A percentile compares a stretch with the other conserved stretches of the same genome.
phyloP scores from a whole-genome alignment of 2,113 vertebrate genomes.

The Cheilinus undulatus region DNA sequence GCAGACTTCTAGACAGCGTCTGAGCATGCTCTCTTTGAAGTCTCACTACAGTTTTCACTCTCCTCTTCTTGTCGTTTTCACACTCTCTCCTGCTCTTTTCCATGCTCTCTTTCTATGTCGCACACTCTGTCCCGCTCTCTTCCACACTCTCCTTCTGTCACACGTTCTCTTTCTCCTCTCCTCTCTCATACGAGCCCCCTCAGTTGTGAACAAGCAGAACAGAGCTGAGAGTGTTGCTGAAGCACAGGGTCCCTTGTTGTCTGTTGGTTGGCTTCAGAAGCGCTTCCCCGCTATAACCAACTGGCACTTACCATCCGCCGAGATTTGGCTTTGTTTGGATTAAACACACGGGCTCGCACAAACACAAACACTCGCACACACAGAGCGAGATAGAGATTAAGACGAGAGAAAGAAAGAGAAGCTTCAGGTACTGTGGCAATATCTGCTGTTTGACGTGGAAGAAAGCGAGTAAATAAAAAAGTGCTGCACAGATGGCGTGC shows the following conservation, averaged over 20 bases:
- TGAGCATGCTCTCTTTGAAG: slow-evolving; percentile 42
- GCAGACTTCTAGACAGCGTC: slow-evolving; percentile 42
- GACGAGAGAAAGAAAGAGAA: slow-evolving; percentile 11
- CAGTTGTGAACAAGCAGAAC: slow-evolving; percentile 64
- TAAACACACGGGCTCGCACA: slow-evolving; percentile 59
- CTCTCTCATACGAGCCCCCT: slow-evolving; percentile 39
- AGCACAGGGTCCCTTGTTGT: slow-evolving; percentile 54
- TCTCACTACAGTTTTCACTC: slow-evolving; percentile 32
- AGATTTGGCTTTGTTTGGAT: slow-evolving; percentile 73
- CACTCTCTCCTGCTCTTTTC: slow-evolving; percentile 74
- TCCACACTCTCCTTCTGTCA: slow-evolving; percentile 68
- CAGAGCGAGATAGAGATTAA: slow-evolving; percentile 23
- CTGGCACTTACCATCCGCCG: slow-evolving; percentile 69
- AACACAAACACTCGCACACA: slow-evolving; percentile 41
- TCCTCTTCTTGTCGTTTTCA: slow-evolving; percentile 60
- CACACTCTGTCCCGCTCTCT: slow-evolving; percentile 56
- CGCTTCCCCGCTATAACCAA: slow-evolving; percentile 57
- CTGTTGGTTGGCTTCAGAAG: slow-evolving; percentile 57
- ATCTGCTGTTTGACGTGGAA: slow-evolving; percentile 14
- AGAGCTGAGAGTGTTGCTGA: slow-evolving; percentile 53
- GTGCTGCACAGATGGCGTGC: slow-evolving; percentile 28
- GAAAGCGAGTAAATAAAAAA: background rate
- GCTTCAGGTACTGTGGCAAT: slow-evolving; percentile 44
- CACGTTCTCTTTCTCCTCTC: slow-evolving; percentile 52
- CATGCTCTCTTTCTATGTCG: slow-evolving; percentile 64